A percentile compares a stretch with the other conserved stretches of the same genome.
Conservation (phyloP, 2,797 vertebrate species). For the Cyprinodon diabolis region DNA sequence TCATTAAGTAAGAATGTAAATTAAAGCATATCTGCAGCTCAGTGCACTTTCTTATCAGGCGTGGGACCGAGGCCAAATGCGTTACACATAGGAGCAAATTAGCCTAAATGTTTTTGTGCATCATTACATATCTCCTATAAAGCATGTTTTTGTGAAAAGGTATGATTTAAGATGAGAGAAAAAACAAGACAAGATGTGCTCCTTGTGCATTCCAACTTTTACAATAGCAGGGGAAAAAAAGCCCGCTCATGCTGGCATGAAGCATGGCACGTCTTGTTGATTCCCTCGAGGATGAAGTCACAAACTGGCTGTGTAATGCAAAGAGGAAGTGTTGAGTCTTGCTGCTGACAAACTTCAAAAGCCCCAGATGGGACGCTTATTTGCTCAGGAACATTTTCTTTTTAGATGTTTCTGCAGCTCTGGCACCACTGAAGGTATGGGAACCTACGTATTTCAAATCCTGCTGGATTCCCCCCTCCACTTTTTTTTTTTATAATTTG, state of each 20-base stretch:
- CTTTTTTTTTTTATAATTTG: neutral
- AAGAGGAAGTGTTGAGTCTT: slow-evolving; percentile 77
- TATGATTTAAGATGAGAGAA: neutral
- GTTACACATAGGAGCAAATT: slow-evolving; percentile 35
- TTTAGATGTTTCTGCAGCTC: slow-evolving; percentile 74
- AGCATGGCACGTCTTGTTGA: slow-evolving; percentile 75
- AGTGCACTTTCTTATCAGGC: slow-evolving; percentile 32
- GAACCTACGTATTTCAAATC: slow-evolving; percentile 37
- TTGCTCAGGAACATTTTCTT: slow-evolving; percentile 76
- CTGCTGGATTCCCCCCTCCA: neutral
- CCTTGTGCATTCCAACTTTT: neutral
- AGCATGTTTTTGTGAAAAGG: neutral
- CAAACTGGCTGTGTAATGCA: slow-evolving; percentile 76
- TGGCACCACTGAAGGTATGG: slow-evolving; percentile 61
- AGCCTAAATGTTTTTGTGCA: slow-evolving; percentile 31
- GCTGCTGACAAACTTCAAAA: slow-evolving; percentile 79
- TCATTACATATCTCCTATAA: slow-evolving; percentile 17
- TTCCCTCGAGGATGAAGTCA: slow-evolving; percentile 66
- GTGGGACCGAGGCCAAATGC: slow-evolving; percentile 23
- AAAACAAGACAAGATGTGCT: slow-evolving; percentile 12
- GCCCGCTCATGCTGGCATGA: slow-evolving; percentile 48
- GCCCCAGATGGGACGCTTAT: slow-evolving; percentile 71
- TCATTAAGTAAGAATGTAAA: slow-evolving; percentile 31
- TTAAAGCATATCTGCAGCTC: slow-evolving; percentile 33
- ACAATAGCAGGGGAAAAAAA: slow-evolving; percentile 16